Percentiles rank a stretch among this genome's conserved stretches.
Conservation (phyloP, 2,113 vertebrate genomes). For the Chaetorhynchus papuensis region DNA sequence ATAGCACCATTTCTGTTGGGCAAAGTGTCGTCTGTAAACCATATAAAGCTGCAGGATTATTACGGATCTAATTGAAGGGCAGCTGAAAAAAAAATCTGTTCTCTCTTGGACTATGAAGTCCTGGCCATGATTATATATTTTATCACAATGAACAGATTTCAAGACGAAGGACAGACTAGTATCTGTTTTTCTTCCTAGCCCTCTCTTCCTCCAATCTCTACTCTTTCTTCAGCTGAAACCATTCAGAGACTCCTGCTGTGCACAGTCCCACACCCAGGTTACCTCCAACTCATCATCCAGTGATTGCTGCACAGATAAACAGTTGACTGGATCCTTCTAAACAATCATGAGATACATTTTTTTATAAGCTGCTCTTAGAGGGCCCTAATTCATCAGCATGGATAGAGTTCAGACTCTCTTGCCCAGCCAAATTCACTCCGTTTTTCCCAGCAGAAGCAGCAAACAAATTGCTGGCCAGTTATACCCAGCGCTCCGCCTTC, state of each 20-base stretch:
- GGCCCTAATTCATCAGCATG: background rate
- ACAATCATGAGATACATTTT: conserved; percentile 21
- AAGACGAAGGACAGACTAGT: conserved; percentile 49
- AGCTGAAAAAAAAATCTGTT: conserved; percentile 25
- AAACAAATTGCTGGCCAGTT: background rate
- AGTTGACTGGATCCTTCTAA: conserved; percentile 18
- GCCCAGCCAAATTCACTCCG: background rate
- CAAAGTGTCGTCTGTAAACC: conserved; percentile 45
- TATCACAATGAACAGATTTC: conserved; percentile 53
- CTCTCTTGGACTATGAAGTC: background rate
- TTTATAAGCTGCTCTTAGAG: conserved; percentile 28
- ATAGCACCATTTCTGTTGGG: conserved; percentile 36
- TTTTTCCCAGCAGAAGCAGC: background rate
- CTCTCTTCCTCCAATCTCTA: background rate
- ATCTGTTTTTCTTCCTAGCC: conserved; percentile 55
- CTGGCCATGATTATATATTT: conserved; percentile 43
- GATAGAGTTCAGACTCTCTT: background rate
- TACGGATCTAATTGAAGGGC: conserved; percentile 51
- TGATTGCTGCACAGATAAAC: conserved; percentile 38
- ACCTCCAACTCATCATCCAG: conserved; percentile 21
- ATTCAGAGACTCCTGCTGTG: background rate
- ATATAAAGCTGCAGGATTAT: conserved; percentile 55
- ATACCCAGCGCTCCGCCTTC: background rate
- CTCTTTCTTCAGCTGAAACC: conserved; percentile 28
- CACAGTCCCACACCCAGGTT: background rate